Conservation (phyloP, 2,888 invertebrate genomes). For the Troides aeacus region DNA sequence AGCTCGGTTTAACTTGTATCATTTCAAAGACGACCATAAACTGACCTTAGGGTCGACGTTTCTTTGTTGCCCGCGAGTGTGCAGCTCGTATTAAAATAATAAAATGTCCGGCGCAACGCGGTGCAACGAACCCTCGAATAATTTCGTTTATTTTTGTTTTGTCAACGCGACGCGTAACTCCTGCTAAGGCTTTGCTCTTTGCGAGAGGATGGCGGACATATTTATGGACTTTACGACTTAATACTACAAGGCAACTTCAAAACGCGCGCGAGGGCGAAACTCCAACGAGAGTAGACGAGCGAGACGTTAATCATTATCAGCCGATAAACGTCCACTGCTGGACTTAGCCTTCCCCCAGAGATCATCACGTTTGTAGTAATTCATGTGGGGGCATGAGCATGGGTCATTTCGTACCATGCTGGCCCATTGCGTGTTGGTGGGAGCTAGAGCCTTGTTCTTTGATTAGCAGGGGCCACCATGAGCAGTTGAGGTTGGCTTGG, state of each 20-base stretch:
- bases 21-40: conserved; percentile 14
- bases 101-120: conserved; percentile 8
- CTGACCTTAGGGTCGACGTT: conserved; percentile 20
- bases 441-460: too few relatives aligned
- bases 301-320: too few relatives aligned
- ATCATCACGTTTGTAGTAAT: too few relatives aligned
- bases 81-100: neutral
- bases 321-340: too few relatives aligned
- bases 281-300: conserved; percentile 4
- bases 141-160: conserved; percentile 25
- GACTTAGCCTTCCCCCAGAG: too few relatives aligned
- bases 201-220: neutral
- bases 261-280: conserved; percentile 8
- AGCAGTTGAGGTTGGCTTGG: too few relatives aligned
- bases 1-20: conserved; percentile 5
- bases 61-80: conserved; percentile 10
- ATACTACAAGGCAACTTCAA: conserved; percentile 7
- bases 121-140: conserved; percentile 13
- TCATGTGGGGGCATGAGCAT: too few relatives aligned
- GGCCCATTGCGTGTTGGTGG: too few relatives aligned
- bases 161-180: conserved; percentile 15
- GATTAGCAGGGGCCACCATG: too few relatives aligned
- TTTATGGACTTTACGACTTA: conserved; percentile 31
- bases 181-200: conserved; percentile 21
- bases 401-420: too few relatives aligned